A percentile compares a stretch with the other conserved stretches of the same genome.
These are phyloP conservation scores for Willisornis vidua DNA, from an alignment of 2,113 vertebrate genomes.

Conservation along the genomic window DNA sequence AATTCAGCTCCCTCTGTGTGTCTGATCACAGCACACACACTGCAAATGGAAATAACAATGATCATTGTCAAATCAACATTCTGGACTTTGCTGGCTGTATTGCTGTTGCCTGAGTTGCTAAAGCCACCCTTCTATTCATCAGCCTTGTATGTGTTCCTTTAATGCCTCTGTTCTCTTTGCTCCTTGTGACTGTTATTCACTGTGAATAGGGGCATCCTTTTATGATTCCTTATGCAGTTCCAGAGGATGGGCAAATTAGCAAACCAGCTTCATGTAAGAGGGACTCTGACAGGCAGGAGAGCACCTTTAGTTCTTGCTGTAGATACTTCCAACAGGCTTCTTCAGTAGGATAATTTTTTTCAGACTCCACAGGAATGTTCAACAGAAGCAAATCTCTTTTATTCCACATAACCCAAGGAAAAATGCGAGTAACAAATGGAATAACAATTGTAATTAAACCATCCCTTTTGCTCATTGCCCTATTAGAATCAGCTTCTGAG, in stretches of 20 bases:
- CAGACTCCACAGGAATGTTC: slow-evolving; percentile 46
- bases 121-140: background rate
- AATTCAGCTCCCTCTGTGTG: background rate
- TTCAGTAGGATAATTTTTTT: slow-evolving; percentile 33
- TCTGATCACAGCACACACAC: background rate
- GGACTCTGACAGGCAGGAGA: slow-evolving; percentile 1
- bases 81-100: background rate
- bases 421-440: slow-evolving; percentile 26
- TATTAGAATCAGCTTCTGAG: background rate
- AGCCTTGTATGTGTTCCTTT: background rate
- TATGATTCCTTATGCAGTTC: background rate
- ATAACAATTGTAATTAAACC: slow-evolving; percentile 12
- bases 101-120: background rate
- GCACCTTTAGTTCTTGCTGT: slow-evolving; percentile 36
- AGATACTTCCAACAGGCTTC: slow-evolving; percentile 46
- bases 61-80: background rate
- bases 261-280: slow-evolving; percentile 31
- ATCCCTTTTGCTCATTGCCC: background rate
- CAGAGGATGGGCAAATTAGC: background rate
- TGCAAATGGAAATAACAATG: background rate
- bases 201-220: slow-evolving; percentile 50
- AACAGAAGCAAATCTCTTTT: slow-evolving; percentile 61
- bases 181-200: background rate
- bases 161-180: background rate
- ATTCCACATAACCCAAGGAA: slow-evolving; percentile 7